These are phyloP conservation scores for Cinara cedri DNA, from an alignment of 2,888 invertebrate genomes.

Conservation along the genomic window DNA sequence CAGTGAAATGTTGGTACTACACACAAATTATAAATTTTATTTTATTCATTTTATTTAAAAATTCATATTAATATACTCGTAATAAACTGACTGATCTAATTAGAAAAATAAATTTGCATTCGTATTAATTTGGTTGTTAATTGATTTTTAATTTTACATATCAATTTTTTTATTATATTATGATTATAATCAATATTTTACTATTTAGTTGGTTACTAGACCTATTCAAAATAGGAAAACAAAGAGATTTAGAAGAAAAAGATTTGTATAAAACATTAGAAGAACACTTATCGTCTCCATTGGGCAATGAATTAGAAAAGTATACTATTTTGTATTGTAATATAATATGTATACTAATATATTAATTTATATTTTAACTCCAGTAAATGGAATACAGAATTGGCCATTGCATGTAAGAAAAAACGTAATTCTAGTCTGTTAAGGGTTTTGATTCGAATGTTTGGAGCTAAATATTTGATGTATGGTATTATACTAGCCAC, in stretches of 20 bases:
- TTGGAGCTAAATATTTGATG: conserved; percentile 69
- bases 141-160: too few species aligned
- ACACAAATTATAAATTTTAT: too few species aligned
- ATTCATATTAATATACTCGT: too few species aligned
- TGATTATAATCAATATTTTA: too few species aligned
- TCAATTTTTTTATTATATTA: neutral
- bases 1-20: too few species aligned
- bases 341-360: neutral
- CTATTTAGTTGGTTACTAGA: neutral
- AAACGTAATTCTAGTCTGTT: conserved; percentile 69
- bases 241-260: neutral
- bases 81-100: too few species aligned
- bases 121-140: too few species aligned
- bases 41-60: too few species aligned
- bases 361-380: neutral
- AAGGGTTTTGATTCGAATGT: conserved; percentile 69
- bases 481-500: conserved; percentile 71
- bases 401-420: conserved; percentile 64
- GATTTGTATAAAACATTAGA: neutral
- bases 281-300: neutral
- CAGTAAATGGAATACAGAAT: conserved; percentile 68
- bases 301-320: conserved; percentile 24
- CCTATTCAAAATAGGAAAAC: neutral
- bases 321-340: neutral
- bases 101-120: too few species aligned